Base-by-base conservation (phyloP, 2,113 vertebrate species). In the Oncorhynchus masou region DNA sequence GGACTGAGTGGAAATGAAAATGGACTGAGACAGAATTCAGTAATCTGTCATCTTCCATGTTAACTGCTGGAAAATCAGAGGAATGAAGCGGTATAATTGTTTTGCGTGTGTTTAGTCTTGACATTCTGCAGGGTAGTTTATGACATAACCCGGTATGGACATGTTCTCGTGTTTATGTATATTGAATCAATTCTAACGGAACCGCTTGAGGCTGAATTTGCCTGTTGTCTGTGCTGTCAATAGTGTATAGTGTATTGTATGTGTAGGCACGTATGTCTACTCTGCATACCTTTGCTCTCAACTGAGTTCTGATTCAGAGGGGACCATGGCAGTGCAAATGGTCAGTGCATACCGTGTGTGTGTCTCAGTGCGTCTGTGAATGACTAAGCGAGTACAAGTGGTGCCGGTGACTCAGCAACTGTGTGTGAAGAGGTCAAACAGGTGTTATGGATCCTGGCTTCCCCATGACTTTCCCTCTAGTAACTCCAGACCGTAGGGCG, bases 131-230 rank as follows among this genome's bases (percentile, higher is more conserved):
- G 48, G 12, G 24, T 27, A 15, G 59, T 62, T 62, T n/a, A 4
- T 65, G 29, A 31, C 7, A 39, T 8, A 45, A 68, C 31, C 67
- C 9, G 11, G 67, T 34, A 34, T 19, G 19, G 67, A 19, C 1
- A n/a, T 20, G 25, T 79, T 59, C 60, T 76, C 83, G 84, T 87
- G 88, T 81, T 68, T 81, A 79, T 54, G 51, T 54, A 75, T 31
- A 34, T 54, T 76, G 70, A 73, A 71, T 19, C 1, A 19, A 5
- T 54, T 54, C 51, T 54, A 54, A 54, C 16, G 4, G 16, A 19
- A 54, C 51, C 16, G 51, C 51, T 54, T 54, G 12, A 54, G 51
- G 4, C 51, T 54, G 15, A 54, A 5, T 54, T 54, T 19, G 12
- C 51, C 51, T 54, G 49, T 13, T 80, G 60, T 74, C 13, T 49